These are phyloP conservation scores for Trichonephila clavata DNA, from an alignment of 1,140 invertebrate genomes.

Conservation along the genomic window DNA sequence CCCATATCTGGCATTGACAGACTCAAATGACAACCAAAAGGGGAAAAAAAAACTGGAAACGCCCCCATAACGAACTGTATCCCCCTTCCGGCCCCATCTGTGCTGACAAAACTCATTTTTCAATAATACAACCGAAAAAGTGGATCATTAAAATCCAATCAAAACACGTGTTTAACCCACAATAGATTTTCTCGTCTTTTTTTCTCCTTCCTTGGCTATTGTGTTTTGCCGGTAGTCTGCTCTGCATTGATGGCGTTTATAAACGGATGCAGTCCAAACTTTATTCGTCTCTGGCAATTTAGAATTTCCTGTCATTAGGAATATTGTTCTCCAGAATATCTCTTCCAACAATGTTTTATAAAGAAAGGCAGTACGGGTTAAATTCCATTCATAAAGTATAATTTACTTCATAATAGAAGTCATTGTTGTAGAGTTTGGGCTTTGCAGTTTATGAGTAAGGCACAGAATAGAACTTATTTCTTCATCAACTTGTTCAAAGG, in stretches of 20 bases:
- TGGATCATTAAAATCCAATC: slow-evolving; percentile 75
- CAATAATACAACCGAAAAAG: slow-evolving; percentile 55
- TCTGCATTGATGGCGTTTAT: slow-evolving; percentile 12
- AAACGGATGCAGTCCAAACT: slow-evolving; percentile 30
- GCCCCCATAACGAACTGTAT: slow-evolving; percentile 3
- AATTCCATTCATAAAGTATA: slow-evolving; percentile 26
- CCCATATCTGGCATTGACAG: background rate
- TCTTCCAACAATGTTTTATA: slow-evolving; percentile 20
- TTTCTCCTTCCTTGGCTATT: background rate
- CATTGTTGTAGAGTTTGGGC: background rate
- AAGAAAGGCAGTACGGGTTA: slow-evolving; percentile 33
- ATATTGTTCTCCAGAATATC: slow-evolving; percentile 20
- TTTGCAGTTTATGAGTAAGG: background rate
- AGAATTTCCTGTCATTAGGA: slow-evolving; percentile 71
- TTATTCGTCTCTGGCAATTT: slow-evolving; percentile 66
- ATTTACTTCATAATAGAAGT: slow-evolving; percentile 37
- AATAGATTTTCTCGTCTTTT: slow-evolving; percentile 2
- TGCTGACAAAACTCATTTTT: slow-evolving; percentile 73
- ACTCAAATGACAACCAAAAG: background rate
- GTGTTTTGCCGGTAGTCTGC: background rate
- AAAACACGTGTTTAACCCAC: slow-evolving; percentile 64
- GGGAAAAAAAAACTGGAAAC: background rate
- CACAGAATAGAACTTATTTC: slow-evolving; percentile 15
- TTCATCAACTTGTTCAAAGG: background rate
- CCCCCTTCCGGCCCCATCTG: slow-evolving; percentile 16